These are phyloP conservation scores for Sitta europaea DNA, from an alignment of 2,113 vertebrate genomes.

Conservation along the genomic window DNA sequence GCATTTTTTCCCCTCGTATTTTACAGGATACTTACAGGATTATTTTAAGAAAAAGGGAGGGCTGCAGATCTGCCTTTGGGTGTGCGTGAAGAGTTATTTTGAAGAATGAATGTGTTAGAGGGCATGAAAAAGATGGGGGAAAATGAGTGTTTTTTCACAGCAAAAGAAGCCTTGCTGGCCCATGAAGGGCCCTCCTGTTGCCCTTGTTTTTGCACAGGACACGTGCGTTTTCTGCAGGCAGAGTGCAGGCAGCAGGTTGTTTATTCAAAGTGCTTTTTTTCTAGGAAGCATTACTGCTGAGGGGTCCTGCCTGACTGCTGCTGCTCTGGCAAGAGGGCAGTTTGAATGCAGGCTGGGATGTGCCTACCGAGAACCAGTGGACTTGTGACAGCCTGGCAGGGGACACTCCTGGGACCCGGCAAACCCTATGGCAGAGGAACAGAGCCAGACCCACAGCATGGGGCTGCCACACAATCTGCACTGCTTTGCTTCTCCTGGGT, in stretches of 20 bases:
- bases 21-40: conserved; percentile 23
- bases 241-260: background rate
- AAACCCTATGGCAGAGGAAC: background rate
- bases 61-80: conserved; percentile 24
- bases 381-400: background rate
- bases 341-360: background rate
- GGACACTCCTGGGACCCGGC: background rate
- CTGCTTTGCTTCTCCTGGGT: background rate
- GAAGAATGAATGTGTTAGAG: conserved; percentile 33
- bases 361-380: accelerated
- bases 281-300: background rate
- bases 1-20: background rate
- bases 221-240: background rate
- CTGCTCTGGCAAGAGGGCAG: background rate
- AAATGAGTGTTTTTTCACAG: background rate
- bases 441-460: background rate
- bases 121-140: conserved; percentile 6
- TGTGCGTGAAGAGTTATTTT: conserved; percentile 43
- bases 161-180: background rate
- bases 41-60: conserved; percentile 31
- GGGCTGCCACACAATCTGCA: background rate
- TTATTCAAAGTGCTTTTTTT: background rate
- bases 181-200: background rate
- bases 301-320: background rate
- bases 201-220: background rate